Base-by-base conservation (phyloP, 2,888 invertebrate species). In the Rhodophaea formosa region DNA sequence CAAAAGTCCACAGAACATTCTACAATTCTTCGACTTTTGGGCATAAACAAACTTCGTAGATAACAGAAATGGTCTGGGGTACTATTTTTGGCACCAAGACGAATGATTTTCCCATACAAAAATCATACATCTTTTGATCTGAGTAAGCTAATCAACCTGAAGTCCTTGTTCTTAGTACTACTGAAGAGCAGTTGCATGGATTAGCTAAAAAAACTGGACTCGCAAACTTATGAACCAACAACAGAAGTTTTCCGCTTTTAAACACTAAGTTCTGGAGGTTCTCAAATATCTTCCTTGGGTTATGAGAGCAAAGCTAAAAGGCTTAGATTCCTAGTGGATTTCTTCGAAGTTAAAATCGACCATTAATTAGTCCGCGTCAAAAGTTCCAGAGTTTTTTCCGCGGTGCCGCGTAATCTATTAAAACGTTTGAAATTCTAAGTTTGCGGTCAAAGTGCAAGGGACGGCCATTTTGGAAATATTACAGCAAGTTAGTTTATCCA, bases 281-380 rank as follows among this genome's bases (percentile, higher is more conserved):
- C 30, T 30, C 7, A 51, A 59, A 49, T 42, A 45, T 23, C 49
- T 52, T 49, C 15, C 1, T 8, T 3, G 16, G 32, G n/a, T 43
- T 44, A 46, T 52, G 46, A 49, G 32, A 55, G 46, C 55, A 46
- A 46, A 55, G 35, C 55, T 46, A 46, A 55, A 46, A 46, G 59
- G 17, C 56, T 59, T 42, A 58, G 67, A 77, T 77, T 79, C 73
- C 72, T 75, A 59, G 60, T 67, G 65, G 74, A 77, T 77, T 77
- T 74, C 72, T 76, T 72, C 62, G 63, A 74, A 79, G 69, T 77
- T 77, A 70, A 69, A 78, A 77, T 76, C 70, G 79, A 72, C 70
- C 73, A 75, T 75, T 79, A 79, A 79, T 79, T 80, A 78, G 79
- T 79, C 71, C 67, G 66, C 63, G 68, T 65, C 63, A 65, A 63